Evolutionary conservation across 2,888 invertebrate genomes (phyloP), one percentile per base, ranked within the genome.

Genomic region (Bembecia ichneumoniformis): DNA sequence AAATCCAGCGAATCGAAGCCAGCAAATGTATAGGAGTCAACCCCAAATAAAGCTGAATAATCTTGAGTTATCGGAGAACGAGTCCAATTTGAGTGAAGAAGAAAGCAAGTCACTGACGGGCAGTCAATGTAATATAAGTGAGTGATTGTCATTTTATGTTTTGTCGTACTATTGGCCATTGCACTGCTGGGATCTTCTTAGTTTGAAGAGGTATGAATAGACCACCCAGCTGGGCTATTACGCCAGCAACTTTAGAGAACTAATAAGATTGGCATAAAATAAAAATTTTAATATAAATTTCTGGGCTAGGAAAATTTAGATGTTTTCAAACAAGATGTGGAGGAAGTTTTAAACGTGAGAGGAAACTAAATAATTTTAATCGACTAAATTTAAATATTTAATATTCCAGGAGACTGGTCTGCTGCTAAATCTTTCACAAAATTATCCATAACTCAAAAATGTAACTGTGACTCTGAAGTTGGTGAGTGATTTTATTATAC

Each of bases 61-160:
- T 43, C 56, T 71, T 0, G 82, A 83, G 11, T 64, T 74, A n/a
- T 83, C 82, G 0, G 86, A 84, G 48, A 81, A 80, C 47, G 86
- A 86, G 40, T 83, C 83, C 1, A 81, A 80, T 48, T 46, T 73
- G 40, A 84, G 84, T 52, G 84, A 84, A 1, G 84, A 84, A 3
- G 86, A 86, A 44, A 77, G 78, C 62, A 73, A 66, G 52, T 83
- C 84, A 1, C 62, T 84, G 34, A 78, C 77, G 55, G 66, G 74
- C 68, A 79, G 77, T 72, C 82, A 78, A 54, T 67, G 71, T 40
- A 80, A 81, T 52, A 74, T 82, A 58, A 71, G 84, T 84, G 68
- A 57, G 75, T 64, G 46, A 4, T 35, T 36, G n/a, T n/a, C 10
- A 16, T 48, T 17, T 13, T 7, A 13, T 10, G 20, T 36, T 35